Evolutionary conservation across 2,113 vertebrate genomes (phyloP), one percentile per base, ranked within the genome.

Genomic region (Chelonoidis abingdonii): DNA sequence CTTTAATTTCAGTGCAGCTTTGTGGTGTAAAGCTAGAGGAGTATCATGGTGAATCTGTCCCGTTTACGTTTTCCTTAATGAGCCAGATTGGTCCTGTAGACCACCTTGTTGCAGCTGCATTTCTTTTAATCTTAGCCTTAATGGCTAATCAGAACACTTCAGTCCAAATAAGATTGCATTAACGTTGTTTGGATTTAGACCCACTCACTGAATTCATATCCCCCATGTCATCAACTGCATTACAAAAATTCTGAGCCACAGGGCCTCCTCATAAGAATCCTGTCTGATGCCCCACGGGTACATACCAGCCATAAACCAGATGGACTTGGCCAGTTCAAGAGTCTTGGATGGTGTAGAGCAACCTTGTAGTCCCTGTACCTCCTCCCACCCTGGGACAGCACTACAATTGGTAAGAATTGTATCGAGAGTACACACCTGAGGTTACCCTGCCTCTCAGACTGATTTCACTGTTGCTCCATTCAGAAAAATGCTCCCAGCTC

Each of bases 71-170:
- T 44, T 54, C 84, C 47, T 89, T 87, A 88, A 82, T 93, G 90
- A 95, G 24, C 50, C 25, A 21, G 49, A 82, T 96, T 69, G 75
- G 44, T 62, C 91, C 85, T 87, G 53, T 95, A 85, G 83, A 38
- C 72, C 56, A 47, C 72, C 54, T 87, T 87, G 75, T 93, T 41
- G 19, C 59, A 90, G 35, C 85, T 93, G 50, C 16, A 93, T 92
- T 93, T 90, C 78, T 84, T 89, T 95, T 96, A 89, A 52, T 92
- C n/a, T 89, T 84, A 80, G 5, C 47, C 92, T 96, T 89, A 96
- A 52, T 2, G 0, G 27, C 84, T 59, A 90, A 65, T 49, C 11
- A 94, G 86, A 59, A 95, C 93, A 96, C 29, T 6, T 2, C 25
- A 85, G 86, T 96, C 79, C 47, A 92, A 91, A 97, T 96, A 41